Conservation (phyloP, 1,140 invertebrate genomes). For the Chrysoperla carnea region DNA sequence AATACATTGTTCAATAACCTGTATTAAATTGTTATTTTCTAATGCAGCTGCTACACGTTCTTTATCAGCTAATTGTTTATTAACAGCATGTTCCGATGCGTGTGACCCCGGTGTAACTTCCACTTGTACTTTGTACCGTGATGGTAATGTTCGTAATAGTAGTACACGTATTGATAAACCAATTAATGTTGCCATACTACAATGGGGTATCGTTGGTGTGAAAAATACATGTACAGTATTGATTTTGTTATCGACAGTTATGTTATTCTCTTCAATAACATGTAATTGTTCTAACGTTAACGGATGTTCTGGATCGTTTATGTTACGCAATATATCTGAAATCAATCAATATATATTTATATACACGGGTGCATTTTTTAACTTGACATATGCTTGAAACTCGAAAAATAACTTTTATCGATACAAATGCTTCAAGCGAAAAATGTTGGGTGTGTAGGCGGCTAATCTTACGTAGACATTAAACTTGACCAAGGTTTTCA, state of each 20-base stretch:
- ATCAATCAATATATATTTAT: conserved; percentile 4
- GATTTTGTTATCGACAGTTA: conserved; percentile 52
- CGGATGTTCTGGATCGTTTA: conserved; percentile 98
- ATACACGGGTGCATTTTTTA: too few relatives aligned
- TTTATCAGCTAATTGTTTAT: conserved; percentile 96
- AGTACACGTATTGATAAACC: conserved; percentile 78
- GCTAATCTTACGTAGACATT: too few relatives aligned
- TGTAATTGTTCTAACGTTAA: conserved; percentile 88
- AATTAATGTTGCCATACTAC: conserved; percentile 97
- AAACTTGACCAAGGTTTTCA: too few relatives aligned
- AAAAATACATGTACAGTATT: conserved; percentile 64
- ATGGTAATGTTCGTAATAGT: conserved; percentile 69
- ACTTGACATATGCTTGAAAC: too few relatives aligned
- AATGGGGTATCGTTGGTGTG: conserved; percentile 98
- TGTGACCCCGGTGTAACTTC: conserved; percentile 86
- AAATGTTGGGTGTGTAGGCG: too few relatives aligned
- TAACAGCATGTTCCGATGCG: conserved; percentile 77
- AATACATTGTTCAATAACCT: conserved; percentile 90
- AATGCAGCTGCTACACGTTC: conserved; percentile 93
- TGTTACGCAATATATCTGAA: conserved; percentile 76
- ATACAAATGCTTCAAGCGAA: too few relatives aligned
- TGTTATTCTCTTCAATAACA: conserved; percentile 75
- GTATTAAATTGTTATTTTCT: conserved; percentile 78
- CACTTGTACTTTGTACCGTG: conserved; percentile 78
- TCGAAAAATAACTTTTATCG: too few relatives aligned